Base-by-base conservation (phyloP, 2,113 vertebrate genomes). In the Rousettus leschenaultii region DNA sequence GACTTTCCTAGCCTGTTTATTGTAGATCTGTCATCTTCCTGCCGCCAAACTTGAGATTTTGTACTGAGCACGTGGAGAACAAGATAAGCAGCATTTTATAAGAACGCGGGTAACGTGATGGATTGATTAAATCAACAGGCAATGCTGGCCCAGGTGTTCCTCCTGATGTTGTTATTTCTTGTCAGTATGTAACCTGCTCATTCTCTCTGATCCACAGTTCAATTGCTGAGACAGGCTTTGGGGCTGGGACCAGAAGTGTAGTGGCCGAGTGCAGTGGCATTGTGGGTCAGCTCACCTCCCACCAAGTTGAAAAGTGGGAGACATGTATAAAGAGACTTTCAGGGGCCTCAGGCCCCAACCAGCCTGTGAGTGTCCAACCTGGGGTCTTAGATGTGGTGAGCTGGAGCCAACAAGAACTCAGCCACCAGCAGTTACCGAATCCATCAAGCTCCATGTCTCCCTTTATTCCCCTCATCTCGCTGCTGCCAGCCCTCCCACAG, bases 101-200 rank as follows among this genome's bases (percentile, higher is more conserved):
- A 89, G 61, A 85, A 89, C 1, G 2, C 4, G 10, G 10, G 4
- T n/a, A 55, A 74, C 30, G 28, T 57, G 38, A 75, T 21, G 22
- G 16, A 6, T 77, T 86, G 38, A 51, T 22, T 6, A 80, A 51
- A 48, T 79, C 24, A 61, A 33, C 14, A 70, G 38, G 33, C 13
- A 38, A 12, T 5, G 19, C 38, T 43, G 2, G 70, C 28, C 7
- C 55, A 40, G 11, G 4, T 22, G 9, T 24, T 78, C 55, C 28
- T 68, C 4, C 30, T 88, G 28, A 51, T 16, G 26, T 71, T 51
- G 30, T 71, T 51, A 21, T n/a, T 35, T 45, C 24, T 43, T 53
- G 30, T n/a, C 6, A 2, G 1, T 61, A 3, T 48, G 19, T n/a
- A 24, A 66, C 4, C 15, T 55, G 8, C 7, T 2, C 26, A 1